phyloP scores from a whole-genome alignment of 2,888 invertebrate genomes.

The Mechanitis mazaeus region DNA sequence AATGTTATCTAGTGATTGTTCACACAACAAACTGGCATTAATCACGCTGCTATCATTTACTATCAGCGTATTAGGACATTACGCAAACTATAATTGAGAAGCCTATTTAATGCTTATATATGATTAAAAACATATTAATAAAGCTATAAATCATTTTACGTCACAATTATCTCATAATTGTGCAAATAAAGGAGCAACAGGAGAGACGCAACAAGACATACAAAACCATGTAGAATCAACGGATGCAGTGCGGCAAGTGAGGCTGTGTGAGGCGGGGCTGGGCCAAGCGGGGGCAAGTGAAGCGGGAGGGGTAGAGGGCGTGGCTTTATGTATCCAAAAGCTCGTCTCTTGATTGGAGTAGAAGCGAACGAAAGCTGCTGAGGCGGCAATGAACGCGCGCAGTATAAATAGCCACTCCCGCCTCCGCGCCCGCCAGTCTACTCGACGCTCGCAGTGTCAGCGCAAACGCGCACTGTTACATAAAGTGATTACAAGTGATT shows the following conservation, averaged over 20 bases:
- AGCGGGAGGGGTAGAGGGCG: conserved; percentile 46
- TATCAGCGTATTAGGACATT: conserved; percentile 5
- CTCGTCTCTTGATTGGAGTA: conserved; percentile 50
- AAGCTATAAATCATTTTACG: conserved; percentile 39
- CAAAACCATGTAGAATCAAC: conserved; percentile 27
- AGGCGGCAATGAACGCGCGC: conserved; percentile 47
- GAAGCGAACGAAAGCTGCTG: conserved; percentile 38
- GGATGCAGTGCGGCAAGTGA: conserved; percentile 31
- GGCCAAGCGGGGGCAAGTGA: conserved; percentile 28
- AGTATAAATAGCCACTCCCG: conserved; percentile 60
- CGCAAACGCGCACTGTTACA: conserved; percentile 46
- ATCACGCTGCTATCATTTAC: conserved; percentile 8
- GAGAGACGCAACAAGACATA: conserved; percentile 28
- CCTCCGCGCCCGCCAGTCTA: conserved; percentile 68
- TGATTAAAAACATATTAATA: conserved; percentile 15
- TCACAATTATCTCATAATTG: conserved; percentile 47
- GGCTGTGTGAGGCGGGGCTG: conserved; percentile 19
- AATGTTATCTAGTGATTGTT: no score
- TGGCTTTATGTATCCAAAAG: conserved; percentile 61
- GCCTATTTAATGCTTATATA: conserved; percentile 9
- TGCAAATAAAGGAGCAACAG: conserved; percentile 41
- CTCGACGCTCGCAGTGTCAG: conserved; percentile 55
- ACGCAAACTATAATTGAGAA: not conserved
- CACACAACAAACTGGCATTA: conserved; percentile 4
- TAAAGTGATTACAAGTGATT: conserved; percentile 46